Base-by-base conservation (phyloP, 1,140 invertebrate species). In the Scaptodrosophila lebanonensis region DNA sequence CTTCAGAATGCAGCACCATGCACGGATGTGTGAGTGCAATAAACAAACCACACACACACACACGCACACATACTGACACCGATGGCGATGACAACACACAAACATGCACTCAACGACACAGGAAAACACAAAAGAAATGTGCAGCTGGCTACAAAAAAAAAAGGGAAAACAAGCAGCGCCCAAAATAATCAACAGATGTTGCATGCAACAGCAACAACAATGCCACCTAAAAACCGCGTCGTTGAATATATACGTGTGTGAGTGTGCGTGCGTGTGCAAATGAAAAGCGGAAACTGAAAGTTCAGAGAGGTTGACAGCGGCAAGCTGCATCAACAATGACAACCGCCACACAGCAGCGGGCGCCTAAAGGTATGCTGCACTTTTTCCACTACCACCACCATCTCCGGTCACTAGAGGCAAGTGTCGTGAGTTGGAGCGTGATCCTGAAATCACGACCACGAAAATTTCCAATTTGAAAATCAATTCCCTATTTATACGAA, bases 141-240 rank as follows among this genome's bases (percentile, higher is more conserved):
- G 52, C 42, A 57, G 59, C 44, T 50, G 56, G 20, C 50, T 52
- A 43, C 36, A 75, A 56, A 38, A 73, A 72, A 60, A 66, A 64
- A 59, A 66, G 29, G 12, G 11, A 69, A 67, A 59, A 48, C 48
- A 67, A 57, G 58, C 63, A 67, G 61, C 42, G 54, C 73, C n/a
- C 69, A 69, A 79, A 79, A 79, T 73, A 79, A 79, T 82, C 73
- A 79, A 79, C 73, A 79, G 73, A 79, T 79, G 73, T 82, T 82
- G 75, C 69, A 61, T 43, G 62, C 62, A 66, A 45, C 72, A 76
- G 57, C 64, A 69, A 45, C 45, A 64, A 18, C 35, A 29, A 29
- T 35, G 36, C 43, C 44, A 32, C 56, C 45, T 51, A 57, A 75
- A 38, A 51, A 53, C 52, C 12, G 48, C 57, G 9, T 36, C n/a